Conservation (phyloP, 2,888 invertebrate species). For the Andrena minutula region DNA sequence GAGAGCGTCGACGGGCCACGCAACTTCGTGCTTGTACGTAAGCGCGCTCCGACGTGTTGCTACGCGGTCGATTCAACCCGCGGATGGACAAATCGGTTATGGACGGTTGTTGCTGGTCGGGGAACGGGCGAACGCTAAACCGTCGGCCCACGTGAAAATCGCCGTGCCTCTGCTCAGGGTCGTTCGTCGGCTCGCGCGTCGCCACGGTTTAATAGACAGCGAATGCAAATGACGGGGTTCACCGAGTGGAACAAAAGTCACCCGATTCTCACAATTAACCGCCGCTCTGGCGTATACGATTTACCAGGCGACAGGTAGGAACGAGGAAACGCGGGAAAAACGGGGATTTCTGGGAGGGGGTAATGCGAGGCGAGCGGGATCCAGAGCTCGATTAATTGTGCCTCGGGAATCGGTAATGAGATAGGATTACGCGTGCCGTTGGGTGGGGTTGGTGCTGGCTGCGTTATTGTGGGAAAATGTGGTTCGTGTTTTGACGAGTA, state of each 20-base stretch:
- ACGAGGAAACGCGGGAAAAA: slow-evolving; percentile 43
- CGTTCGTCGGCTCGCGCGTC: slow-evolving; percentile 27
- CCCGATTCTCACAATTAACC: slow-evolving; percentile 70
- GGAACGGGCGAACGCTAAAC: slow-evolving; percentile 48
- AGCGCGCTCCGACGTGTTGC: slow-evolving; percentile 20
- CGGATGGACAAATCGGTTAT: slow-evolving; percentile 50
- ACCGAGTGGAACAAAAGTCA: slow-evolving; percentile 69
- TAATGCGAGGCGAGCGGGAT: slow-evolving; percentile 11
- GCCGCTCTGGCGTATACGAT: slow-evolving; percentile 45
- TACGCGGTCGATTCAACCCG: slow-evolving; percentile 12
- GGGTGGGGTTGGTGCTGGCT: neutral
- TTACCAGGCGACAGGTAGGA: slow-evolving; percentile 26
- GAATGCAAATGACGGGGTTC: slow-evolving; percentile 64
- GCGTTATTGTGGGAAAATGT: neutral
- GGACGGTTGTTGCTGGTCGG: slow-evolving; percentile 19
- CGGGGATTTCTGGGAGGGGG: slow-evolving; percentile 13
- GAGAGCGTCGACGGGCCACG: slow-evolving; percentile 27
- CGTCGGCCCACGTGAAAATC: slow-evolving; percentile 65
- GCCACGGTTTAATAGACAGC: slow-evolving; percentile 43
- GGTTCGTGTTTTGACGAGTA: neutral
- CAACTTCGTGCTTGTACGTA: slow-evolving; percentile 6
- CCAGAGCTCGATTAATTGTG: slow-evolving; percentile 35
- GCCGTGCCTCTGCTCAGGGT: slow-evolving; percentile 64
- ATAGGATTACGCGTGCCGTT: slow-evolving; percentile 9
- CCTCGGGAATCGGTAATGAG: slow-evolving; percentile 4